Evolutionary conservation across 1,140 invertebrate species (phyloP), one percentile per base, ranked within the genome.

Genomic region (Theocolax elegans): DNA sequence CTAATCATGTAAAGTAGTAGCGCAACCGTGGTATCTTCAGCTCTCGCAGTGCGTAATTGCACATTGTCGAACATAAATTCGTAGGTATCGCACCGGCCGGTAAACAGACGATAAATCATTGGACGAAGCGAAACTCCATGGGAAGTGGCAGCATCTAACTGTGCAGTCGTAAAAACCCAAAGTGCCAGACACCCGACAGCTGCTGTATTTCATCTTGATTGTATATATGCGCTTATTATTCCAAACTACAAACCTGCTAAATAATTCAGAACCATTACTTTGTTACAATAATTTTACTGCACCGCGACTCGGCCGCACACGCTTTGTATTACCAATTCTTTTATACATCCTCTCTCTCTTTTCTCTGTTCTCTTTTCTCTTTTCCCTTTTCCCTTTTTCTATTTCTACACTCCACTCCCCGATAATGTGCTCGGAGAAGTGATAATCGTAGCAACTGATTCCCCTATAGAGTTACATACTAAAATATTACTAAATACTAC

Each of bases 41-140:
- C n/a, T n/a, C n/a, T n/a, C 72, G 76, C 73, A 40, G 68, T 64
- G 17, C 65, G 71, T 79, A 78, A 80, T 81, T 79, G 78, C 76
- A 76, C 72, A 79, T 79, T 76, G 79, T 75, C 73, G 75, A 70
- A 77, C 75, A 74, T 76, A 79, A 81, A 80, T 77, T 78, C 71
- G 76, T 75, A 74, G 62, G 67, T 76, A 72, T 58, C 64, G 31
- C 62, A 63, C 65, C 72, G 64, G 77, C 77, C 72, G 66, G 66
- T 74, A 74, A 76, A 74, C 72, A 62, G 63, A 74, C 71, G 69
- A 71, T 74, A 74, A 69, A 71, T 63, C 60, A 27, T 60, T 68
- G 46, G 58, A 48, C 51, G 29, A 51, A 4, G 63, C 54, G 31
- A 9, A 15, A 15, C 31, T 15, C 35, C 63, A 40, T 38, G 63